Evolutionary conservation across 2,888 invertebrate species (phyloP).

Genomic region (Dicranocentrus wangi): DNA sequence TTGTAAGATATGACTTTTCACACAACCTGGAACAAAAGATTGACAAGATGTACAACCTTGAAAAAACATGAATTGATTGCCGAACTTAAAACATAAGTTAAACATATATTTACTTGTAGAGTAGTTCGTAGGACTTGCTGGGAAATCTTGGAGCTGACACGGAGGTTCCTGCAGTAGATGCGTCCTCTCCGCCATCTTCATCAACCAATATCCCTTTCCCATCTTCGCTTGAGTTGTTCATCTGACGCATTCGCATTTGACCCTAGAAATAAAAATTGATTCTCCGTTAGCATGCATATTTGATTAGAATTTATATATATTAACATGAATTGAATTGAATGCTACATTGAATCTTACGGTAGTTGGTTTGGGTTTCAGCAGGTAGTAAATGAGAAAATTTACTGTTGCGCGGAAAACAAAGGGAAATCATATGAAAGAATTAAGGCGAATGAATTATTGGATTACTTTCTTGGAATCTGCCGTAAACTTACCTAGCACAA

Average conservation of each 20-base stretch:
- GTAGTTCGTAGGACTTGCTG: slow-evolving; percentile 43
- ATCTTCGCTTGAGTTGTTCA: slow-evolving; percentile 52
- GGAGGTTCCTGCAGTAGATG: not conserved
- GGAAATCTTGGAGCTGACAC: slow-evolving; percentile 33
- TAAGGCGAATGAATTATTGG: not conserved
- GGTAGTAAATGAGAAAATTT: slow-evolving; percentile 63
- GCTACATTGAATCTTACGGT: slow-evolving; percentile 45
- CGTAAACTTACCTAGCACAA: slow-evolving; percentile 68
- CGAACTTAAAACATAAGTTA: not conserved
- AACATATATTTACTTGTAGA: slow-evolving; percentile 42
- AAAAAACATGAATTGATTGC: not conserved
- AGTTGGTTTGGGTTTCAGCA: slow-evolving; percentile 53
- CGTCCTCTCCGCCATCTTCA: slow-evolving; percentile 45
- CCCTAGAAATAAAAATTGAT: slow-evolving; percentile 37
- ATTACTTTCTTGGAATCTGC: too few relatives aligned
- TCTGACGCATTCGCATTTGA: slow-evolving; percentile 61
- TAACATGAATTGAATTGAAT: slow-evolving; percentile 1
- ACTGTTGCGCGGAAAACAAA: slow-evolving; percentile 40
- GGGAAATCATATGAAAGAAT: not conserved
- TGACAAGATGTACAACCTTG: not conserved
- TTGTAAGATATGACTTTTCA: slow-evolving; percentile 61
- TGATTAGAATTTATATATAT: too few relatives aligned
- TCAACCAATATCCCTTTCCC: slow-evolving; percentile 56
- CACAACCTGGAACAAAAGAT: slow-evolving; percentile 35
- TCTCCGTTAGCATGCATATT: too few relatives aligned